Base-by-base conservation (phyloP, 2,888 invertebrate genomes). In the Eutolmus rufibarbis region DNA sequence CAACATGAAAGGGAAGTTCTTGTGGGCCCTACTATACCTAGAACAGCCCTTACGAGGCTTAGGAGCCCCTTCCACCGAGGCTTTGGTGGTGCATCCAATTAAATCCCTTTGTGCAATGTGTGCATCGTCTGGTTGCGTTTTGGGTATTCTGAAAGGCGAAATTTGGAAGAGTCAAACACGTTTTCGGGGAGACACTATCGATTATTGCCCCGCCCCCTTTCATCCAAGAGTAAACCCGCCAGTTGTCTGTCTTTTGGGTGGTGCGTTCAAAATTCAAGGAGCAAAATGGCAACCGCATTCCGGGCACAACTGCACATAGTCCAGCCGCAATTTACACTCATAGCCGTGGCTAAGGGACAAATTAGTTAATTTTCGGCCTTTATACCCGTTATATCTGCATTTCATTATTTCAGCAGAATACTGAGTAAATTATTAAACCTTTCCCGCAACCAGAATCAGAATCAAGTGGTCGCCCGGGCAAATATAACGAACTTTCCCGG, bases 361-460 rank as follows among this genome's bases (percentile, higher is more conserved):
- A 56, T 81, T 81, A 81, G 51, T 37, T 31, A 81, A 81, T 81
- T 51, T 81, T 56, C 46, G 16, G 28, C 81, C 16, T 51, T 66
- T 66, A n/a, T n/a, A 66, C 14, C 9, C 12, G 14, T 23, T 66
- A 66, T 56, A 51, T 56, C 81, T 56, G 56, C 46, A 81, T 81
- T 81, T 81, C 56, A 81, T 81, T 81, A 81, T 56, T 56, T 81
- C 28, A 81, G 16, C 81, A 81, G 81, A 81, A 56, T 81, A 46
- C 81, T 56, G 51, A 81, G 43, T 46, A 81, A 81, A 81, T 81
- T 81, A 81, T 81, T 51, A 81, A 81, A 28, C 78, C 78, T 14
- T 46, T 46, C 78, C 78, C 66, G 12, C 66, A 66, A 28, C 23
- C 40, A 34, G 76, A 31, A 81, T 51, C 51, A 34, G 51, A 81